Percentiles rank a stretch among this genome's conserved stretches.
phyloP scores from a whole-genome alignment of 2,888 invertebrate genomes.

The Harpalus rubripes region DNA sequence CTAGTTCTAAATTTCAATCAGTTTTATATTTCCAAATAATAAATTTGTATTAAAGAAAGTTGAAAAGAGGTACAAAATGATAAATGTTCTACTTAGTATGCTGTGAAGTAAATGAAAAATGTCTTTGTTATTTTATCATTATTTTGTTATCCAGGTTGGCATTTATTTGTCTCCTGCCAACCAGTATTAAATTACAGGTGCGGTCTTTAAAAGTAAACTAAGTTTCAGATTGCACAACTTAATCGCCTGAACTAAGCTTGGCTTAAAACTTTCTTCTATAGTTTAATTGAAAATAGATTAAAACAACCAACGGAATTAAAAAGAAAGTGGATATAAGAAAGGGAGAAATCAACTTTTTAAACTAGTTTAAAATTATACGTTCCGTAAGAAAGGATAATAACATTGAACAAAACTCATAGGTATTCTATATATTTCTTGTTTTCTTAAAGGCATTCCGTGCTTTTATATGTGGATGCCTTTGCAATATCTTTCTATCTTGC shows the following conservation, averaged over 20 bases:
- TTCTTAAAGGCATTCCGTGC: too few relatives aligned
- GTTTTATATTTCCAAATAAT: too few relatives aligned
- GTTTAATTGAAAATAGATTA: slow-evolving; percentile 4
- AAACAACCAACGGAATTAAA: background rate
- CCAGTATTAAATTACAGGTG: background rate
- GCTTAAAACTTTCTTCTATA: background rate
- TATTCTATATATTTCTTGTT: too few relatives aligned
- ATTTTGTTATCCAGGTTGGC: background rate
- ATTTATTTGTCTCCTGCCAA: background rate
- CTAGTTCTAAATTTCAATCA: too few relatives aligned
- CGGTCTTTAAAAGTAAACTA: slow-evolving; percentile 2
- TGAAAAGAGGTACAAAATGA: background rate
- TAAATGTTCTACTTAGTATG: background rate
- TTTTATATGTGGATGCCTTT: too few relatives aligned
- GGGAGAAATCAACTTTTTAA: background rate
- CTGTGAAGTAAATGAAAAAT: background rate
- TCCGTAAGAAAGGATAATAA: background rate
- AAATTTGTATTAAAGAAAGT: background rate
- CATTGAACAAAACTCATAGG: too few relatives aligned
- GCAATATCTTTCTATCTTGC: too few relatives aligned
- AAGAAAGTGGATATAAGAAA: background rate
- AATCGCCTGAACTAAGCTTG: slow-evolving; percentile 5
- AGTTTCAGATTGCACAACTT: slow-evolving; percentile 5
- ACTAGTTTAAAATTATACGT: background rate
- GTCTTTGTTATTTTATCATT: background rate